Evolutionary conservation across 2,797 vertebrate genomes (phyloP).

Genomic region (Remorina albescens): DNA sequence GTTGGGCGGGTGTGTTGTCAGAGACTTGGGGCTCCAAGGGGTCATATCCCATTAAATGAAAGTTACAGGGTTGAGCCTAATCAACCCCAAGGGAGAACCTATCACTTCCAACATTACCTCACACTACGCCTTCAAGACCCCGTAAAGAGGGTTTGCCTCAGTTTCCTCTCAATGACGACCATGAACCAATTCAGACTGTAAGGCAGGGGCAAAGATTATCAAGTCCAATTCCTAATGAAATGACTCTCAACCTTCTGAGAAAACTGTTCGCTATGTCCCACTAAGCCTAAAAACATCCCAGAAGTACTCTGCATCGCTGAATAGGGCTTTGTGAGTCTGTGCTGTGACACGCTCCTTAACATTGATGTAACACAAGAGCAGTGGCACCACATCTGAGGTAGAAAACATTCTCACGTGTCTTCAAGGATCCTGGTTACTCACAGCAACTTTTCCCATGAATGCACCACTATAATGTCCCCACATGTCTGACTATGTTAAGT

Average conservation of each 20-base stretch:
- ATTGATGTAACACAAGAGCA: conserved; percentile 20
- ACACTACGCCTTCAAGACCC: conserved; percentile 67
- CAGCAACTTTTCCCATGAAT: background rate
- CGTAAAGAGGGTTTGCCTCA: conserved; percentile 60
- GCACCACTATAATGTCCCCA: background rate
- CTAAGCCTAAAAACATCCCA: conserved; percentile 47
- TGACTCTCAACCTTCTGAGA: conserved; percentile 48
- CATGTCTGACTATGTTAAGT: background rate
- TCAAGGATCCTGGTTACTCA: background rate
- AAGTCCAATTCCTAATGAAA: conserved; percentile 54
- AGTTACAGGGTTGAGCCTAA: conserved; percentile 79
- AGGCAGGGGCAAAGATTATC: conserved; percentile 43
- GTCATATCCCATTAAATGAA: conserved; percentile 80
- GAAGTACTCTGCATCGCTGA: conserved; percentile 29
- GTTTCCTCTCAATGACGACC: conserved; percentile 56
- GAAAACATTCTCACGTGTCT: background rate
- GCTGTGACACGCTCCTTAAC: conserved; percentile 19
- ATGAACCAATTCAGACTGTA: conserved; percentile 49
- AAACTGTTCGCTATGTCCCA: conserved; percentile 38
- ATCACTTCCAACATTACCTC: conserved; percentile 81
- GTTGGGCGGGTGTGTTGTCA: conserved; percentile 56
- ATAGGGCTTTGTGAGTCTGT: conserved; percentile 20
- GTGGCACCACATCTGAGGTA: background rate
- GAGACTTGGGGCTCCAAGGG: conserved; percentile 65
- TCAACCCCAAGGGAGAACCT: conserved; percentile 79